These are phyloP conservation scores for Cyprinodon variegatus DNA, from an alignment of 2,113 vertebrate genomes.

Conservation along the genomic window DNA sequence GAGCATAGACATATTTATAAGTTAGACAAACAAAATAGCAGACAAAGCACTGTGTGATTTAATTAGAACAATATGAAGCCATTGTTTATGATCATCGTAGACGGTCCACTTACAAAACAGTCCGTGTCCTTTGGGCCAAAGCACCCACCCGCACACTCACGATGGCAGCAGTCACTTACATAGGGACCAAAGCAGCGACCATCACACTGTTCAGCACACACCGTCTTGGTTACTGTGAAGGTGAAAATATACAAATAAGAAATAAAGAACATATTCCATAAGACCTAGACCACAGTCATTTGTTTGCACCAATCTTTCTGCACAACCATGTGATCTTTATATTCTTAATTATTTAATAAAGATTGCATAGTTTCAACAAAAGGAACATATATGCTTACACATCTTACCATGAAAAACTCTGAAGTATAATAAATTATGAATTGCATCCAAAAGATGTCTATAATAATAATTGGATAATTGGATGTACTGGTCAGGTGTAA, in stretches of 20 bases:
- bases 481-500: not conserved
- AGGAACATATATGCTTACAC: too few relatives aligned
- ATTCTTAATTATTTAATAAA: not conserved
- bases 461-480: not conserved
- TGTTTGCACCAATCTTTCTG: not conserved
- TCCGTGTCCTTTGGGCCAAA: slow-evolving; percentile 96
- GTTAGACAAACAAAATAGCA: not conserved
- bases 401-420: not conserved
- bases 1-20: slow-evolving; percentile 1
- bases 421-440: not conserved
- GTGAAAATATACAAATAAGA: slow-evolving; percentile 34
- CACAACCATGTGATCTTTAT: not conserved
- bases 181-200: slow-evolving; percentile 95
- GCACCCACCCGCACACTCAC: slow-evolving; percentile 96
- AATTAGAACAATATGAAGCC: not conserved
- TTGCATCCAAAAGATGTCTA: not conserved
- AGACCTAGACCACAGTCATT: not conserved
- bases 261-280: slow-evolving; percentile 3
- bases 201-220: slow-evolving; percentile 97
- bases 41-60: not conserved
- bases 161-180: slow-evolving; percentile 97
- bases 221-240: slow-evolving; percentile 91
- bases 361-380: too few relatives aligned
- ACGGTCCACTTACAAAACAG: slow-evolving; percentile 88
- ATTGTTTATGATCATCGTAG: not conserved